phyloP scores from a whole-genome alignment of 1,140 invertebrate genomes.

The Saxidomus purpurata region DNA sequence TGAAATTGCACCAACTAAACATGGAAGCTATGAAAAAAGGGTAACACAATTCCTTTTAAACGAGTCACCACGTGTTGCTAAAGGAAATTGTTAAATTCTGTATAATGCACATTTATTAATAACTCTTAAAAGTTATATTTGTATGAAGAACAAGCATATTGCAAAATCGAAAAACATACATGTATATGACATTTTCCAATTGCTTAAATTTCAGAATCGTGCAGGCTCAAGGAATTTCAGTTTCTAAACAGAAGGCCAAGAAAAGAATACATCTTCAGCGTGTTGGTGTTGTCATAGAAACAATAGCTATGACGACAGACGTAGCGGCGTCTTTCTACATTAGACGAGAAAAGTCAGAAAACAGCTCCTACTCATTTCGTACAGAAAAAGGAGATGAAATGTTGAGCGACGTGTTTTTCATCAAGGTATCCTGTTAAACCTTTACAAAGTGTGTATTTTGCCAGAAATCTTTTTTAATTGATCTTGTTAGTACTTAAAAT shows the following conservation, averaged over 20 bases:
- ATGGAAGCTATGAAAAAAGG: conserved; percentile 24
- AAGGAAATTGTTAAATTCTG: no score
- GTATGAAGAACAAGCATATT: no score
- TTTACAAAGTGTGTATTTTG: no score
- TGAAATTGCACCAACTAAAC: neutral
- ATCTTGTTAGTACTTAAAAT: no score
- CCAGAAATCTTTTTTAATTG: no score
- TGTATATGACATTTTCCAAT: no score
- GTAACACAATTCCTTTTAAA: no score
- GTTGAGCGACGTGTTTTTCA: conserved; percentile 6
- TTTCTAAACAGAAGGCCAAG: neutral
- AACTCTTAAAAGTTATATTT: no score
- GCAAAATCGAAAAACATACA: no score
- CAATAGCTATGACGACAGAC: neutral
- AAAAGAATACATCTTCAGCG: neutral
- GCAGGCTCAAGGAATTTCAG: neutral
- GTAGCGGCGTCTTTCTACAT: neutral
- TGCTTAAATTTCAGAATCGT: conserved; percentile 7
- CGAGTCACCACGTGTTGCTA: no score
- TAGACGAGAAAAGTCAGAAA: conserved; percentile 22
- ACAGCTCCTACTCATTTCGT: neutral
- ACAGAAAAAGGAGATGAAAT: conserved; percentile 1
- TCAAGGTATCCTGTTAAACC: neutral
- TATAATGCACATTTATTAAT: no score
- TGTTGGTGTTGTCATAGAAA: conserved; percentile 33